These are phyloP conservation scores for Meganola albula DNA, from an alignment of 2,888 invertebrate species.

Conservation along the genomic window DNA sequence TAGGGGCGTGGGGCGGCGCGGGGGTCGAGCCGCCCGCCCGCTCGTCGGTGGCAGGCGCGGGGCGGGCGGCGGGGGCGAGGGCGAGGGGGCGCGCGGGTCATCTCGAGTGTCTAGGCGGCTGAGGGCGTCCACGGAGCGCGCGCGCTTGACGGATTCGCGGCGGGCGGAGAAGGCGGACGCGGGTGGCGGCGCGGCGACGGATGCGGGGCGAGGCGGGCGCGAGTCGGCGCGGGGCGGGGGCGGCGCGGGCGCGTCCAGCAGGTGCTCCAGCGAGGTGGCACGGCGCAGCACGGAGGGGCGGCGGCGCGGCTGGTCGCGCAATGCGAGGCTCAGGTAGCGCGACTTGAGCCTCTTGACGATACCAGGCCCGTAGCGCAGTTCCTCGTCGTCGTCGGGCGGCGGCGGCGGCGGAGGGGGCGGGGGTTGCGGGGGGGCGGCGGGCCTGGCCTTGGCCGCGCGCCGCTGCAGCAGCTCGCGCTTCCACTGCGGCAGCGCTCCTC, in stretches of 20 bases:
- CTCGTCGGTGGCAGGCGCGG: slow-evolving; percentile 64
- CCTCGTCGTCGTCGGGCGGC: slow-evolving; percentile 77
- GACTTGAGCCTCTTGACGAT: slow-evolving; percentile 92
- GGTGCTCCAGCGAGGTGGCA: slow-evolving; percentile 90
- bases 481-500: slow-evolving; percentile 84
- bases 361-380: slow-evolving; percentile 93
- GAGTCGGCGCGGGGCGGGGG: slow-evolving; percentile 33
- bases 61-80: slow-evolving; percentile 45
- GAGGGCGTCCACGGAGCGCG: slow-evolving; percentile 90
- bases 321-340: slow-evolving; percentile 89
- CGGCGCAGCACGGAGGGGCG: slow-evolving; percentile 86
- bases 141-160: slow-evolving; percentile 85
- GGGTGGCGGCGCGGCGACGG: slow-evolving; percentile 42
- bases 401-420: slow-evolving; percentile 46
- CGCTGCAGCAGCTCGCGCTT: slow-evolving; percentile 89
- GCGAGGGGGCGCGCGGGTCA: slow-evolving; percentile 81
- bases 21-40: slow-evolving; percentile 71
- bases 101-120: slow-evolving; percentile 80
- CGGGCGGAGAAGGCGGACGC: slow-evolving; percentile 48
- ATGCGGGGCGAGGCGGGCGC: slow-evolving; percentile 46
- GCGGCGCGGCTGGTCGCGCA: slow-evolving; percentile 83
- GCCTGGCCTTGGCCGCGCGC: slow-evolving; percentile 71
- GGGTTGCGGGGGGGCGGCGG: slow-evolving; percentile 34
- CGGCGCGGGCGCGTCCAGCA: slow-evolving; percentile 81
- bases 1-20: slow-evolving; percentile 68